Base-by-base conservation (phyloP, 2,797 vertebrate species). In the Menidia menidia region DNA sequence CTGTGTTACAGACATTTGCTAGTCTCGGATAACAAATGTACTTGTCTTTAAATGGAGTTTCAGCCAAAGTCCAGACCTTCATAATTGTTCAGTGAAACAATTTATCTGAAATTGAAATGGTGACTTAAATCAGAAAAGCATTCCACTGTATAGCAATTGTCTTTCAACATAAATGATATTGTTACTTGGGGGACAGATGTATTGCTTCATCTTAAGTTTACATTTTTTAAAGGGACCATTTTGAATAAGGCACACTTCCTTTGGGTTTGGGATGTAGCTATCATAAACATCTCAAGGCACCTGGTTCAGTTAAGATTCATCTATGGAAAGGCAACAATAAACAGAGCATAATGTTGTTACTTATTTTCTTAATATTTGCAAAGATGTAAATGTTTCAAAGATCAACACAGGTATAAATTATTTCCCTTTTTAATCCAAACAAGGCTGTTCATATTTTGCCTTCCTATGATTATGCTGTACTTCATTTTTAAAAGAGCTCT, bases 21-120 rank as follows among this genome's bases (percentile, higher is more conserved):
- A 25, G 25, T 25, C 25, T 25, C 25, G 25, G 25, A 25, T 25
- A 25, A 2, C 25, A 25, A 25, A 25, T 25, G 25, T 25, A 25
- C 25, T 68, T 59, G 30, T 35, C 9, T 12, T 41, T 61, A 35
- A 58, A 19, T 67, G 16, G 4, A n/a, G 33, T n/a, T 7, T 59
- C 6, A 55, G 31, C 19, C 19, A 54, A 6, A 10, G 59, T 48
- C 35, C 33, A 54, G 43, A 56, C 43, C 15, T 32, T 55, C 15
- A 31, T 8, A 39, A n/a, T 42, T 15, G 57, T n/a, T 41, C 15
- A 11, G 10, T 54, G 18, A 25, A 13, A 39, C 4, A 1, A 6
- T 11, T 39, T 12, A 4, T n/a, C 9, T n/a, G 8, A 31, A 48
- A 66, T 47, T 15, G 1, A 45, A 14, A 11, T 19, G 53, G 41